Base-by-base conservation (phyloP, 2,113 vertebrate genomes). In the Lamprologus sp. region DNA sequence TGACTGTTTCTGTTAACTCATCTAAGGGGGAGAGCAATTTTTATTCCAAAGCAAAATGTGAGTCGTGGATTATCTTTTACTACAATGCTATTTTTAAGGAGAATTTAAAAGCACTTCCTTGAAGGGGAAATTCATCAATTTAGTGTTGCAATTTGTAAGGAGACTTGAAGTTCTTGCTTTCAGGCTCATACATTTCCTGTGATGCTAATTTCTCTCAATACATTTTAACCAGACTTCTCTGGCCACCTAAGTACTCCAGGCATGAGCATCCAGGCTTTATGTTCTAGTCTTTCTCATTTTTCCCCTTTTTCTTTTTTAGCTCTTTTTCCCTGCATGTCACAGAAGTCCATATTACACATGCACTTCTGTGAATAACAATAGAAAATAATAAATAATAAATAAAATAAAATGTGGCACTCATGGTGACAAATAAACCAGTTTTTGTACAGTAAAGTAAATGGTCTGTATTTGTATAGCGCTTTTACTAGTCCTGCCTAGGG, bases 251-350 rank as follows among this genome's bases (percentile, higher is more conserved):
- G 51, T 12, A 0, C 10, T 53, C 45, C 19, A 37, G 7, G 35
- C 14, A 42, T 3, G 14, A 42, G 15, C 35, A 55, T 26, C 9
- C 6, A 58, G 23, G 2, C 53, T 28, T 58, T 31, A 2, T 42
- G 14, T 28, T 81, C 56, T 28, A 81, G 56, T 58, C 10, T 28
- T 81, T 81, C 35, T n/a, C 3, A n/a, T 65, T 65, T 65, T n/a
- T 4, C 28, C 28, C 2, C 2, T 54, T 54, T n/a, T 33, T 53
- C 2, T 35, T 31, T 31, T 33, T 28, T 31, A 19, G 17, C 9
- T 63, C 17, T 35, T 63, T 0, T 23, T 12, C 0, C 31, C 60
- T 35, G 9, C 2, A 2, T 65, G 9, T 65, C 31, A 35, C 26
- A 26, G 26, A 26, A 26, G 26, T 26, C 2, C 60, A 35, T 65